Evolutionary conservation across 2,113 vertebrate species (phyloP), one percentile per base, ranked within the genome.

Genomic region (Tylochromis polylepis): DNA sequence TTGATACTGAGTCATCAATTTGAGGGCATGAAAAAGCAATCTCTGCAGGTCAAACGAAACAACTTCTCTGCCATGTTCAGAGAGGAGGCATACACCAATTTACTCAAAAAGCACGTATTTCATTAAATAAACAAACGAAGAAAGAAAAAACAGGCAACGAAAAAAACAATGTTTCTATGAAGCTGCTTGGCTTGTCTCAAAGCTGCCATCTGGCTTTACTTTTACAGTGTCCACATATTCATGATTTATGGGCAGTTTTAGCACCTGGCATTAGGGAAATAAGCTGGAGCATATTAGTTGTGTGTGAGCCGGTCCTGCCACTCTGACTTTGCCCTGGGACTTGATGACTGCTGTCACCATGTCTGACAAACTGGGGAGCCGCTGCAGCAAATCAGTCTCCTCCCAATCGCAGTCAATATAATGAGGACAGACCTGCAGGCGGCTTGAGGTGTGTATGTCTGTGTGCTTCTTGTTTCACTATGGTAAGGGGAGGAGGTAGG

Each of bases 311-410:
- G 41, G 67, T 87, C 65, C 51, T 79, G 82, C 59, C 49, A 43
- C 77, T 79, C 77, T 86, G 89, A 84, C 88, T 89, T 87, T 91
- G 91, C 92, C 81, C 60, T 82, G 87, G 86, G 88, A 90, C 90
- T 89, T 59, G 88, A 92, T 92, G 88, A 87, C 57, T 90, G 90
- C 85, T 93, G 91, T 93, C 95, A 93, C 80, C 41, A 2, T 72
- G 82, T 83, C 89, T 95, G 93, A 94, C 88, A 93, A 92, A 93
- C 91, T 53, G 58, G 58, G 84, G 83, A 62, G 29, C 88, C 24
- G 10, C 87, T 29, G 87, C 90, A 91, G 92, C 91, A 94, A 93
- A 95, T 95, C 93, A 94, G 92, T 92, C 91, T 88, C 89, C 91
- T 89, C 91, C 92, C 91, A 89, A 89, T 90, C 86, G 85, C 65